Percentiles rank a stretch among this genome's conserved stretches.
These are phyloP conservation scores for Bilobella aurantiaca DNA, from an alignment of 1,140 invertebrate genomes.

Conservation along the genomic window DNA sequence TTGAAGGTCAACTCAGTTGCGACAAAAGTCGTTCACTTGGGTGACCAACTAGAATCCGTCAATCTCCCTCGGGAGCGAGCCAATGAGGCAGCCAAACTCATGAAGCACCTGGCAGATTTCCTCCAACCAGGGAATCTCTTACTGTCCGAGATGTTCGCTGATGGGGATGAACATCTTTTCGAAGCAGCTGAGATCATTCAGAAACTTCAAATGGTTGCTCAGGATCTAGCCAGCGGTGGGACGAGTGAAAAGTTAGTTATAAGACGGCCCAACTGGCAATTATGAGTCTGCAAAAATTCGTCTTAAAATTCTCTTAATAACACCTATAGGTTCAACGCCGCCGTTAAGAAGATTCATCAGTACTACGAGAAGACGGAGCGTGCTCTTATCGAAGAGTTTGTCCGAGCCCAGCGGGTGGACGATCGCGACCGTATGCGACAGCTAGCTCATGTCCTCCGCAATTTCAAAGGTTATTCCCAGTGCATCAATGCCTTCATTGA, in stretches of 20 bases:
- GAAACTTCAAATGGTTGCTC: conserved; percentile 87
- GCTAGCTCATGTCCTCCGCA: conserved; percentile 77
- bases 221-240: conserved; percentile 65
- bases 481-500: conserved; percentile 96
- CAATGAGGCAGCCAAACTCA: conserved; percentile 85
- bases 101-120: conserved; percentile 90
- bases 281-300: conserved; percentile 28
- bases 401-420: conserved; percentile 67
- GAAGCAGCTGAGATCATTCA: conserved; percentile 98
- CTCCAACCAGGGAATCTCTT: conserved; percentile 66
- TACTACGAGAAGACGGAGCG: conserved; percentile 94
- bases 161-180: conserved; percentile 71
- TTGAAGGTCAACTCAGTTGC: conserved; percentile 92
- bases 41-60: conserved; percentile 92
- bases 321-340: conserved; percentile 78
- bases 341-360: conserved; percentile 74
- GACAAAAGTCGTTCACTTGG: conserved; percentile 96
- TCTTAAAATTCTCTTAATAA: too few species aligned
- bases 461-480: conserved; percentile 92
- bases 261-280: neutral
- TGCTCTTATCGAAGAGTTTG: conserved; percentile 89
- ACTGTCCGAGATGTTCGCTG: conserved; percentile 74
- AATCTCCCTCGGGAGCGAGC: conserved; percentile 86
- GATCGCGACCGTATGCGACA: conserved; percentile 85
- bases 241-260: conserved; percentile 49